Conservation (phyloP, 1,140 invertebrate species). For the Trichogramma pretiosum region DNA sequence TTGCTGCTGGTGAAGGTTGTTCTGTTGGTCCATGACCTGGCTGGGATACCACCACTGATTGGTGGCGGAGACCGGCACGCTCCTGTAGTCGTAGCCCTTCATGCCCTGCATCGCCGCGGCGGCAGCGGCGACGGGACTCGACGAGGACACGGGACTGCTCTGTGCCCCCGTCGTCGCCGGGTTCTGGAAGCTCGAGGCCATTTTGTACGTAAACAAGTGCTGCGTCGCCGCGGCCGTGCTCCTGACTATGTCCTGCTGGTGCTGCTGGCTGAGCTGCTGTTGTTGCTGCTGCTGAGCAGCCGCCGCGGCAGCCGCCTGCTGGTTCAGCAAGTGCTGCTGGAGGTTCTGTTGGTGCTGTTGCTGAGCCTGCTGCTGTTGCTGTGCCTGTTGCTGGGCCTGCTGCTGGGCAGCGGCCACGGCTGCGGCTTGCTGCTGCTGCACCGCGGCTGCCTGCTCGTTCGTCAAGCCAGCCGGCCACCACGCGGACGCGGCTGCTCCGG, state of each 20-base stretch:
- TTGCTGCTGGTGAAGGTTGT: slow-evolving; percentile 49
- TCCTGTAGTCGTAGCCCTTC: slow-evolving; percentile 54
- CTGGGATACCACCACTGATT: slow-evolving; percentile 60
- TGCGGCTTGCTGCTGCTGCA: slow-evolving; percentile 38
- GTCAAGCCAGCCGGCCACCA: slow-evolving; percentile 42
- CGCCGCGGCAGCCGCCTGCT: slow-evolving; percentile 40
- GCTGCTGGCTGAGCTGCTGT: slow-evolving; percentile 35
- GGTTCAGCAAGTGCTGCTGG: slow-evolving; percentile 46
- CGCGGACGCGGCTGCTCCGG: slow-evolving; percentile 34
- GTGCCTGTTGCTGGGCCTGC: too few species aligned
- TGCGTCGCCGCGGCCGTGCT: slow-evolving; percentile 56
- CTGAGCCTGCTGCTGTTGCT: slow-evolving; percentile 43
- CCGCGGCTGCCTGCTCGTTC: slow-evolving; percentile 24
- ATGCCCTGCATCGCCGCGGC: slow-evolving; percentile 22
- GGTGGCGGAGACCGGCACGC: slow-evolving; percentile 42
- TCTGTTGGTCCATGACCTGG: slow-evolving; percentile 44
- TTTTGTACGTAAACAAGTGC: slow-evolving; percentile 74
- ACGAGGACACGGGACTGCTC: slow-evolving; percentile 37
- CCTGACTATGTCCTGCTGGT: slow-evolving; percentile 43
- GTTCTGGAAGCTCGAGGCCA: slow-evolving; percentile 70
- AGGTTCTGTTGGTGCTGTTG: slow-evolving; percentile 43
- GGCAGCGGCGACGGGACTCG: slow-evolving; percentile 21
- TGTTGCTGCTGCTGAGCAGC: slow-evolving; percentile 37
- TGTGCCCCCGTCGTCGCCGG: slow-evolving; percentile 49
- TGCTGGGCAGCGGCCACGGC: slow-evolving; percentile 42